Percentiles rank a stretch among this genome's conserved stretches.
Evolutionary conservation across 2,888 invertebrate species (phyloP).

Genomic region (Macropis europaea): DNA sequence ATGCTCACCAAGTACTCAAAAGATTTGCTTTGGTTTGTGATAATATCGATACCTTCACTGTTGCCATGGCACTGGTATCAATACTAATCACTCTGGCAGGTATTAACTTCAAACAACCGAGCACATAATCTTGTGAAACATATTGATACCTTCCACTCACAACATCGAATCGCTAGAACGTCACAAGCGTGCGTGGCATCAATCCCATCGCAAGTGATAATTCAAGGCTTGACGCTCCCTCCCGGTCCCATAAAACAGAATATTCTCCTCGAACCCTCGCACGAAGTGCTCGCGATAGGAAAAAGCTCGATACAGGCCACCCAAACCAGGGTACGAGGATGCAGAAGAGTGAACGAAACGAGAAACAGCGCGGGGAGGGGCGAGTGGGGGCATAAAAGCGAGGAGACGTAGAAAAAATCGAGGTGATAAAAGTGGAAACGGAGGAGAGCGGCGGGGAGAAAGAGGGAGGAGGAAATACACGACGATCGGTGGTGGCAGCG

Average conservation of each 20-base stretch:
- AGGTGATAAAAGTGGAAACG: slow-evolving; percentile 1
- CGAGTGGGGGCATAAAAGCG: slow-evolving; percentile 8
- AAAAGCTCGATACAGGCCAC: not conserved
- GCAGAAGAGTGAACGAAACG: not conserved
- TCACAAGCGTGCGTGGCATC: no score
- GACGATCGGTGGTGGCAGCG: slow-evolving; percentile 37
- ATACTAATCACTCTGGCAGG: no score
- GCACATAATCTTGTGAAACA: no score
- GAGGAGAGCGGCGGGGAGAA: not conserved
- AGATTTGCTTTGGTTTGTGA: no score
- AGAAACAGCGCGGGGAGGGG: slow-evolving; percentile 1
- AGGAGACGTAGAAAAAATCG: not conserved
- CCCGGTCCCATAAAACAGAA: slow-evolving; percentile 23
- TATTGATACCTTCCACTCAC: no score
- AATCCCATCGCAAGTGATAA: no score
- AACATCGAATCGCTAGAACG: no score
- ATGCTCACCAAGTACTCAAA: no score
- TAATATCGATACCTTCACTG: no score
- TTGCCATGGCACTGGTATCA: no score
- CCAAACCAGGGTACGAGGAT: not conserved
- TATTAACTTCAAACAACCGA: no score
- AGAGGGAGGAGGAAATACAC: slow-evolving; percentile 31
- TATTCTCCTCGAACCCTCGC: slow-evolving; percentile 4
- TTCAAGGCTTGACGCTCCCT: no score
- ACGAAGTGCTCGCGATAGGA: not conserved